phyloP scores from a whole-genome alignment of 2,113 vertebrate species.

The Pristiophorus japonicus region DNA sequence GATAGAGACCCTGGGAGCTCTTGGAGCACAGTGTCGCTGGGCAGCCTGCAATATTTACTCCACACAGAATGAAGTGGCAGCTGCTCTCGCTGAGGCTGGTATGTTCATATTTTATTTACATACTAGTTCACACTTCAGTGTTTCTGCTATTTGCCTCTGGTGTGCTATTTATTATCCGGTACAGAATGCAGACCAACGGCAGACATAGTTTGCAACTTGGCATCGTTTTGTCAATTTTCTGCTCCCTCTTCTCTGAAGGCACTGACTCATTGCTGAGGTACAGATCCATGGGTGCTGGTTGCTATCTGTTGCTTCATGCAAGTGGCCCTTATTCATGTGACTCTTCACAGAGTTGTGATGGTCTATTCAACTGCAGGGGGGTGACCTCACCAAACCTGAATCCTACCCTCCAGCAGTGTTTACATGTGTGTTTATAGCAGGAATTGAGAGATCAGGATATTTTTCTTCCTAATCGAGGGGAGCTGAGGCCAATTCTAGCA shows the following conservation, averaged over 20 bases:
- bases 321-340: background rate
- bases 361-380: background rate
- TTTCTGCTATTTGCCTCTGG: background rate
- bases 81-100: constrained; percentile 88
- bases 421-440: background rate
- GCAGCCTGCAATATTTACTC: constrained; percentile 98
- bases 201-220: background rate
- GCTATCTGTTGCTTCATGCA: background rate
- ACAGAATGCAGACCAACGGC: background rate
- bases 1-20: constrained; percentile 90
- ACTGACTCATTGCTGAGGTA: background rate
- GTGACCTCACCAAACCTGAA: background rate
- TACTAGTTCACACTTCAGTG: background rate
- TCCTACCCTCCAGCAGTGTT: background rate
- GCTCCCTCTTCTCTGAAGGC: background rate
- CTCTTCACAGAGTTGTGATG: background rate
- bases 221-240: background rate
- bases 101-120: constrained; percentile 40
- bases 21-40: constrained; percentile 97
- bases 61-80: constrained; percentile 94
- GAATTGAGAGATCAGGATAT: background rate
- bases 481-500: background rate
- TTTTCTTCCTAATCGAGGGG: background rate
- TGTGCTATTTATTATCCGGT: background rate
- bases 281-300: background rate